phyloP scores from a whole-genome alignment of 2,113 vertebrate species.

The Cyanistes caeruleus region DNA sequence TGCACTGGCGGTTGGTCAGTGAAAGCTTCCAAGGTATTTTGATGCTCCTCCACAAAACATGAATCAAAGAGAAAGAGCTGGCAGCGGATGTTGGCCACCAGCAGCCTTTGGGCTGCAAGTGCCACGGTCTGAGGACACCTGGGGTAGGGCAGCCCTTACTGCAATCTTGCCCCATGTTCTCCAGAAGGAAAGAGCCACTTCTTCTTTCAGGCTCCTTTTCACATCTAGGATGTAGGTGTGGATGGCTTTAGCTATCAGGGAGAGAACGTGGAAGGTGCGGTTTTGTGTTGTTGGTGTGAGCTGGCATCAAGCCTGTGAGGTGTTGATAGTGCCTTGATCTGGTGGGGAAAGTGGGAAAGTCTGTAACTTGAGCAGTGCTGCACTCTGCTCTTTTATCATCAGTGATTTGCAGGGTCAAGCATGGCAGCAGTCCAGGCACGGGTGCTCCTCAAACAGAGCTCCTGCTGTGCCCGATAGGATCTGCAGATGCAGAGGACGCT shows the following conservation, averaged over 20 bases:
- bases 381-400: not conserved
- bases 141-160: not conserved
- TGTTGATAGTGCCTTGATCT: not conserved
- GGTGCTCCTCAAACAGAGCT: not conserved
- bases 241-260: not conserved
- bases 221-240: fast-evolving
- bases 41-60: not conserved
- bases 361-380: not conserved
- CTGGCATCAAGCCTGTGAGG: not conserved
- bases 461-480: not conserved
- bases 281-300: fast-evolving
- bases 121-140: fast-evolving
- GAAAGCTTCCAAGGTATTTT: fast-evolving
- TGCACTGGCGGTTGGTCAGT: not conserved
- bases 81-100: not conserved
- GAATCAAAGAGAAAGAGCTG: not conserved
- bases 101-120: not conserved
- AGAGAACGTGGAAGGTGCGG: not conserved
- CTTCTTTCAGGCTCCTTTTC: not conserved
- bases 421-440: not conserved
- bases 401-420: not conserved
- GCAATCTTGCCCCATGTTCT: fast-evolving
- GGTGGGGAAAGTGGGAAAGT: fast-evolving
- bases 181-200: not conserved
- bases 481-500: not conserved